Evolutionary conservation across 2,797 vertebrate genomes (phyloP), one percentile per base, ranked within the genome.

Genomic region (Margarornis squamiger): DNA sequence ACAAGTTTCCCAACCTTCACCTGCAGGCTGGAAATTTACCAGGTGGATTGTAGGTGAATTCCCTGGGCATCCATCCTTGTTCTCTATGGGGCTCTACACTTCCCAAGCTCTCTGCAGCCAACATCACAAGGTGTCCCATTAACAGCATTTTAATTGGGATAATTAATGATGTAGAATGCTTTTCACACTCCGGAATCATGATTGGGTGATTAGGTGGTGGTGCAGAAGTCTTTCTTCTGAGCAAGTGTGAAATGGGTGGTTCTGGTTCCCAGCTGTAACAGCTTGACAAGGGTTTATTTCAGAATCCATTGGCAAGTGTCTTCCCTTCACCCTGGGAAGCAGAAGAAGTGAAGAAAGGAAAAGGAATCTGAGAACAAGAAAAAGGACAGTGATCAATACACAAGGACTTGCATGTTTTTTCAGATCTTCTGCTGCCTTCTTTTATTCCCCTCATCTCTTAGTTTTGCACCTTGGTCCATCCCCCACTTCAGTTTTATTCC

Each of bases 401-500:
- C 3, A 75, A 34, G 12, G 5, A 6, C 6, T 54, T 17, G 1
- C 1, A 2, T 0, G 0, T 7, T 41, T 21, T 63, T 48, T 76
- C 22, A 7, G 6, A 10, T 72, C 6, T 23, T 32, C 9, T 55
- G 26, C 4, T 30, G 34, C 65, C 76, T 61, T 3, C 3, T 9
- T 34, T 80, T 24, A 15, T 9, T 2, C 0, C 7, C 1, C 2
- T 2, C 4, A 7, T 29, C 6, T 24, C 6, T 62, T 67, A 2
- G 36, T 51, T 61, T 36, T 29, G 16, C 3, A 3, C 2, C 8
- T 45, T 4, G 2, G 10, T 48, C 30, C 17, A 27, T n/a, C 2
- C 9, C 5, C 19, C 48, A 0, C 3, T 68, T 10, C 6, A 22
- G 14, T 43, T 86, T 62, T 63, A 14, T 45, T 88, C 32, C 9